Evolutionary conservation across 2,113 vertebrate species (phyloP), one percentile per base, ranked within the genome.

Genomic region (Notarius lentiginosus): DNA sequence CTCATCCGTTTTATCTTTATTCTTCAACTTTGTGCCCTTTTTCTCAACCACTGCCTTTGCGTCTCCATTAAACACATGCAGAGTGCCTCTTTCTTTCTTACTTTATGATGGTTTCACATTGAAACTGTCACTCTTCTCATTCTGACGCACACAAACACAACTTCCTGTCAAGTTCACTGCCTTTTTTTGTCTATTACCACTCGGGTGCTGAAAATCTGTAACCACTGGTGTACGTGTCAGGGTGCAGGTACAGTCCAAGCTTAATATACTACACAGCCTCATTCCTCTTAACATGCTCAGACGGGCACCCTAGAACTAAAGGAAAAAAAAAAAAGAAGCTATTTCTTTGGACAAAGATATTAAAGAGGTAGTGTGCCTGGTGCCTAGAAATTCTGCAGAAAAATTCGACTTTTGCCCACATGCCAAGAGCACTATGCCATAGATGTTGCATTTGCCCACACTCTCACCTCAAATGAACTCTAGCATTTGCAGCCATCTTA

Each of bases 401-500:
- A 86, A 90, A 70, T n/a, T n/a, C 80, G 0, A 9, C 53, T 70
- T 47, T 9, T 55, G 61, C 47, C 11, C 24, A 27, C 24, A 15
- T 55, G 73, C 49, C 15, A 41, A 11, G 56, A 82, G 27, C 34
- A 41, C 2, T 9, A 10, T 75, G 4, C 79, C 10, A 73, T 53
- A 30, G n/a, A 47, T 79, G 41, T 66, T 89, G 80, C 18, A 3
- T 80, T 84, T 51, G 0, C 11, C n/a, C 51, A 56, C 1, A 30
- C 15, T 9, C 1, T 89, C 63, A 91, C 89, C 92, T 92, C 83
- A 86, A 53, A 84, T 91, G 58, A 85, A 65, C 84, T 27, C 24
- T 30, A 17, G 5, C 14, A 30, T 79, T 1, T 17, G 73, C 20
- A 76, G 10, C 18, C 4, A 1, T 47, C 17, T 12, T 24, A 51